phyloP scores from a whole-genome alignment of 2,113 vertebrate genomes.

The Accipiter virgatus region DNA sequence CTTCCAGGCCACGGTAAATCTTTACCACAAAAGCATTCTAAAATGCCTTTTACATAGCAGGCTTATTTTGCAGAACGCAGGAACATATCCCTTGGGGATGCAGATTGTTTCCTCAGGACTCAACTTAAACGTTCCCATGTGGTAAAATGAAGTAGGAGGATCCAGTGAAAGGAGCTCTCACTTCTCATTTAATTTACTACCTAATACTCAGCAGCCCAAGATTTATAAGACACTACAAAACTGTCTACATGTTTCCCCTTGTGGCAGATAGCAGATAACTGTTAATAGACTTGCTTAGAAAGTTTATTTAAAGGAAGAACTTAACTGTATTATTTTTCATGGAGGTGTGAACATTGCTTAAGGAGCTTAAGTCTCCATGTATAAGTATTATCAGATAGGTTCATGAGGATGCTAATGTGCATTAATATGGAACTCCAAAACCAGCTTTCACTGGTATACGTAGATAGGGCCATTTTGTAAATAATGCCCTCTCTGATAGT shows the following conservation, averaged over 20 bases:
- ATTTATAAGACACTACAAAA: constrained; percentile 53
- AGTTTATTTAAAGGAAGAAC: constrained; percentile 68
- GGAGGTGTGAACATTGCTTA: constrained; percentile 66
- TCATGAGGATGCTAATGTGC: constrained; percentile 46
- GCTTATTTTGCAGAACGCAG: not conserved
- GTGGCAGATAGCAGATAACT: constrained; percentile 66
- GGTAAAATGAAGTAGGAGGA: constrained; percentile 42
- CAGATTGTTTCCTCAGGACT: constrained; percentile 38
- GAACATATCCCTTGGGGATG: not conserved
- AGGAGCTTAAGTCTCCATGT: constrained; percentile 61
- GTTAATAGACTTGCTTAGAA: constrained; percentile 65
- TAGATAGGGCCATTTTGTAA: constrained; percentile 34
- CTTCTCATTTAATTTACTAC: constrained; percentile 56
- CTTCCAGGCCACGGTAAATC: not conserved
- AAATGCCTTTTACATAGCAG: not conserved
- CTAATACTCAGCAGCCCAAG: constrained; percentile 53
- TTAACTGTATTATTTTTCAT: constrained; percentile 59
- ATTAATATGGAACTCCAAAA: constrained; percentile 52
- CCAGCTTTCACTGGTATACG: not conserved
- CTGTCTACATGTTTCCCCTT: constrained; percentile 57
- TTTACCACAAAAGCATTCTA: not conserved
- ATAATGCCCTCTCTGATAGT: constrained; percentile 25
- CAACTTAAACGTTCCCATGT: constrained; percentile 34
- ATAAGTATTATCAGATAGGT: constrained; percentile 57
- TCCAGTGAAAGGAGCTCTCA: constrained; percentile 25